Evolutionary conservation across 2,113 vertebrate genomes (phyloP), one percentile per base, ranked within the genome.

Genomic region (Brachyhypopomus occidentalis): DNA sequence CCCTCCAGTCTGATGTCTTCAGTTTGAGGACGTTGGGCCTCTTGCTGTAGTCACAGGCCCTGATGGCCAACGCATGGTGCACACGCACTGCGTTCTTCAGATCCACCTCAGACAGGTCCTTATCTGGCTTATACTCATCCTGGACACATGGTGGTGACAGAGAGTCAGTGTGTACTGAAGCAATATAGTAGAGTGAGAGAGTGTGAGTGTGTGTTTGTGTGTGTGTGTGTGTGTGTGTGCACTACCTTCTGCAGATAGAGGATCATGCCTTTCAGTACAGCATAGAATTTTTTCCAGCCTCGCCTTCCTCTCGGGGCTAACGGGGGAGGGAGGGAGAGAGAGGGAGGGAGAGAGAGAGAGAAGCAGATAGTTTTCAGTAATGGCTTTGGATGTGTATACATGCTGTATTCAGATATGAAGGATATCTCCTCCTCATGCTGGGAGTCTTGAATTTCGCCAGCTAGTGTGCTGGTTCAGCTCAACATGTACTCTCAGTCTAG

Each of bases 211-310:
- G 45, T 34, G 30, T 30, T 1, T 30, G 30, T 82, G 38, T 67
- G 27, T 72, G 59, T n/a, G 56, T 67, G 77, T 81, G 72, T 48
- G 14, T 75, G 87, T 71, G 69, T 56, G 89, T 91, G 83, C 30
- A 30, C 91, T 94, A 98, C 97, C 96, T 99, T 99, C 88, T 99
- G 97, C 84, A 99, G 94, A 91, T 98, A 99, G 75, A 99, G 89
- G 89, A 99, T 93, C 85, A 97, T 99, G 85, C 97, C 97, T 90
- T 98, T 98, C 83, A 99, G 94, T 84, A 98, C 97, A 9, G 97
- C 97, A 69, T 98, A 98, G 91, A 99, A 99, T 88, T 98, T 98
- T 94, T 99, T 99, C 97, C 97, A 99, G 79, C 97, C 97, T 85
- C 97, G 93, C 62, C 97, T 96, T 89, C 97, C 97, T 90, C 96